phyloP scores from a whole-genome alignment of 2,888 invertebrate genomes.

The Acleris holmiana region DNA sequence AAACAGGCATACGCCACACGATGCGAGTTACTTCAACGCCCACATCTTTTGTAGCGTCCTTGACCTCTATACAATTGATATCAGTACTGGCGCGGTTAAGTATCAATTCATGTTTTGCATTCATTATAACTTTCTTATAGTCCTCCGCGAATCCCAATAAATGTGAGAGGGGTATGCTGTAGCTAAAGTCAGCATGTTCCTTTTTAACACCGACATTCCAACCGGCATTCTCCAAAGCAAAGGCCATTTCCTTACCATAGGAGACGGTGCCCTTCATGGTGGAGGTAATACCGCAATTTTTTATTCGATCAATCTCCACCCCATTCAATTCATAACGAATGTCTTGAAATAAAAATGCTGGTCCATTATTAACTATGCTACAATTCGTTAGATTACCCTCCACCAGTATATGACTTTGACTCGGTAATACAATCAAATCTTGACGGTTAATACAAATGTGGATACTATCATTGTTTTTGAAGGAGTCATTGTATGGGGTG shows the following conservation, averaged over 20 bases:
- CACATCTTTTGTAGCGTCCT: neutral
- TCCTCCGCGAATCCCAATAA: slow-evolving; percentile 35
- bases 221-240: neutral
- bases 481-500: slow-evolving; percentile 25
- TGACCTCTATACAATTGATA: slow-evolving; percentile 2
- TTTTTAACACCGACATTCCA: slow-evolving; percentile 14
- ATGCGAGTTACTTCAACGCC: slow-evolving; percentile 4
- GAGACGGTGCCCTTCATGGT: slow-evolving; percentile 31
- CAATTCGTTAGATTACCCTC: slow-evolving; percentile 5
- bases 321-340: slow-evolving; percentile 33
- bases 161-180: slow-evolving; percentile 29
- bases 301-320: slow-evolving; percentile 37
- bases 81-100: slow-evolving; percentile 15
- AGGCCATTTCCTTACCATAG: slow-evolving; percentile 6
- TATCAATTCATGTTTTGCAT: slow-evolving; percentile 37
- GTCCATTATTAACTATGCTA: slow-evolving; percentile 1
- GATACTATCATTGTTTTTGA: slow-evolving; percentile 6
- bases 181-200: slow-evolving; percentile 8
- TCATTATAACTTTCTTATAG: slow-evolving; percentile 31
- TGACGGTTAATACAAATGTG: slow-evolving; percentile 17
- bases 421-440: slow-evolving; percentile 16
- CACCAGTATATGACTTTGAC: slow-evolving; percentile 10
- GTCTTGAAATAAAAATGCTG: slow-evolving; percentile 27
- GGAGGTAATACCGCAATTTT: slow-evolving; percentile 39
- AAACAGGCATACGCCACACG: slow-evolving; percentile 22